Percentiles rank a stretch among this genome's conserved stretches.
Evolutionary conservation across 2,888 invertebrate genomes (phyloP).

Genomic region (Folsomia manolachei): DNA sequence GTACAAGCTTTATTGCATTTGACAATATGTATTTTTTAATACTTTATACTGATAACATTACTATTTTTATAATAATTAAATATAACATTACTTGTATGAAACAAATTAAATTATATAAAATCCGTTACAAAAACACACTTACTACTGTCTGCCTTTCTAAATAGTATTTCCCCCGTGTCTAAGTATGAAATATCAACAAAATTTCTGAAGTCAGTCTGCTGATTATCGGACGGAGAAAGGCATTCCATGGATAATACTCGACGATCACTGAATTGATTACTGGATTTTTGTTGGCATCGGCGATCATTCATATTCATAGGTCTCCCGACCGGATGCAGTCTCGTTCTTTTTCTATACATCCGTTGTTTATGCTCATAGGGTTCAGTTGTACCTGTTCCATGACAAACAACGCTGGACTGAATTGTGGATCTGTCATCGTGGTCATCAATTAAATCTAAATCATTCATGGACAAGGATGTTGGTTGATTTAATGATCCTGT

Average conservation of each 20-base stretch:
- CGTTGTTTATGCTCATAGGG: conserved; percentile 32
- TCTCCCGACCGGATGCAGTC: conserved; percentile 21
- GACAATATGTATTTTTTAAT: neutral
- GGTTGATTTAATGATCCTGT: conserved; percentile 19
- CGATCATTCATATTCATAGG: neutral
- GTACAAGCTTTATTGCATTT: conserved; percentile 5
- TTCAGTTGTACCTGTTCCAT: conserved; percentile 29
- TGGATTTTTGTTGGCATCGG: neutral
- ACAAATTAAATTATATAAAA: conserved; percentile 31
- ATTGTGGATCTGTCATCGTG: conserved; percentile 23
- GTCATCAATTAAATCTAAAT: conserved; percentile 39
- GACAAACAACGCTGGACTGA: too few species aligned
- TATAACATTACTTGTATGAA: conserved; percentile 21
- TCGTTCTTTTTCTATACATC: conserved; percentile 38
- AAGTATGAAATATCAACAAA: conserved; percentile 41
- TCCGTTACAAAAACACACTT: conserved; percentile 43
- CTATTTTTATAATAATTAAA: conserved; percentile 12
- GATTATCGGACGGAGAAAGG: conserved; percentile 28
- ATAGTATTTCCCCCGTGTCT: conserved; percentile 40
- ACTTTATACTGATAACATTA: neutral
- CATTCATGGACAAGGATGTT: conserved; percentile 41
- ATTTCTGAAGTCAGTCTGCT: conserved; percentile 32
- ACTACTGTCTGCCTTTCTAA: conserved; percentile 38
- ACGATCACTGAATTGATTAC: conserved; percentile 12
- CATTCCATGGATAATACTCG: conserved; percentile 39